Percentiles rank a stretch among this genome's conserved stretches.
phyloP scores from a whole-genome alignment of 1,140 invertebrate genomes.

The Drosophila melanica region DNA sequence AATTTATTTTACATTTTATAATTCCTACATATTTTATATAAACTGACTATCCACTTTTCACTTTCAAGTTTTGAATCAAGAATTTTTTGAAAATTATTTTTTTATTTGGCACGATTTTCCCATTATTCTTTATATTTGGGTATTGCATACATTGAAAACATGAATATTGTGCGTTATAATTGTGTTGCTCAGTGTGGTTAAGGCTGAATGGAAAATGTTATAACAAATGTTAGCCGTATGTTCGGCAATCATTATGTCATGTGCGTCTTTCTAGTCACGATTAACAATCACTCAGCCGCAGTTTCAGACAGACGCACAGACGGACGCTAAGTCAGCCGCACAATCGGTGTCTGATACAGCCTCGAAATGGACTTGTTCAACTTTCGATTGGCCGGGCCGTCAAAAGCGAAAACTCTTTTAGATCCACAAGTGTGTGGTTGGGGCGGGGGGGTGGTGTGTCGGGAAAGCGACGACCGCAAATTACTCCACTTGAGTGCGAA shows the following conservation, averaged over 20 bases:
- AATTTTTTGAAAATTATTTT: too few species aligned
- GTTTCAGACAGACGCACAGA: slow-evolving; percentile 4
- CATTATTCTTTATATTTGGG: too few species aligned
- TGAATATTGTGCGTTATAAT: neutral
- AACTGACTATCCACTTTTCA: too few species aligned
- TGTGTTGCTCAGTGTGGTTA: slow-evolving; percentile 1
- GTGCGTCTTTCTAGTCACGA: slow-evolving; percentile 33
- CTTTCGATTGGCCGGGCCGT: slow-evolving; percentile 57
- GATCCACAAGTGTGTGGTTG: neutral
- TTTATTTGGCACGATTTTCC: too few species aligned
- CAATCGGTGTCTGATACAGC: slow-evolving; percentile 50
- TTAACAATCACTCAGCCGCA: slow-evolving; percentile 59
- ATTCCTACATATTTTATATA: too few species aligned
- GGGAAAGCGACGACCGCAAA: slow-evolving; percentile 62
- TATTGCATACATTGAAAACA: neutral
- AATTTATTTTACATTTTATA: too few species aligned
- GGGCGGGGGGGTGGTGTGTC: neutral
- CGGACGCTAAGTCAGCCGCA: slow-evolving; percentile 15
- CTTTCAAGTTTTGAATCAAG: too few species aligned
- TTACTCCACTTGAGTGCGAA: slow-evolving; percentile 75
- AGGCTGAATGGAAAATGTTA: slow-evolving; percentile 41
- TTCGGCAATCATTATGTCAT: slow-evolving; percentile 68
- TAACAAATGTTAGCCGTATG: slow-evolving; percentile 59
- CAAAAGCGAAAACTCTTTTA: slow-evolving; percentile 43
- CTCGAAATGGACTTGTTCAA: slow-evolving; percentile 74